Base-by-base conservation (phyloP, 2,888 invertebrate species). In the Craniophora ligustri region DNA sequence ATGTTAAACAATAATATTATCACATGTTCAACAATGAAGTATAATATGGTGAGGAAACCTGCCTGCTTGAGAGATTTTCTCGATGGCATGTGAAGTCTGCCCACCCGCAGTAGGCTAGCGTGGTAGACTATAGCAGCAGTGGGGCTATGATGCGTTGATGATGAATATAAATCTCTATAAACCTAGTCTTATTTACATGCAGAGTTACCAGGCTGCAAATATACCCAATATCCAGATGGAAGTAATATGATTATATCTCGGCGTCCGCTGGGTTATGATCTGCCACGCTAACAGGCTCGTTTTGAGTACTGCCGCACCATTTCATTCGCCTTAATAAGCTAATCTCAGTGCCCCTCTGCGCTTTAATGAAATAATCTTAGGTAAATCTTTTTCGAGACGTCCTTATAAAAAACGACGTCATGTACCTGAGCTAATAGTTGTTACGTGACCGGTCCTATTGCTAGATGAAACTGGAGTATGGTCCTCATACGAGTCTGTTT, bases 291-390 rank as follows among this genome's bases (percentile, higher is more conserved):
- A 47, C 51, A 47, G n/a, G 26, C 46, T 10, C 50, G 47, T 40
- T 28, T 19, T 35, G 31, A 18, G 31, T 31, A 18, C 32, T 14
- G 11, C 28, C 23, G 0, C 26, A 5, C 21, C 35, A 28, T 51
- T 47, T 35, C 42, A n/a, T n/a, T 47, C 42, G 34, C 41, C 40
- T 26, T 63, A 66, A 66, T 63, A 67, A 53, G 51, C 45, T 63
- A 66, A 66, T 66, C 44, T 63, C 47, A 34, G 53, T 42, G 40
- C 32, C 67, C 49, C 47, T 60, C 40, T 5, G 30, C 60, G 28
- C 28, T 47, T 44, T 60, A 60, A 60, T 66, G 23, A 50, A 65
- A 59, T 63, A 63, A 59, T 58, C 57, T 65, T 66, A 21, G 11
- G 41, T 16, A 32, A 58, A 66, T 66, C 50, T 39, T 16, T 50